Base-by-base conservation (phyloP, 2,113 vertebrate species). In the Amphiprion ocellaris region DNA sequence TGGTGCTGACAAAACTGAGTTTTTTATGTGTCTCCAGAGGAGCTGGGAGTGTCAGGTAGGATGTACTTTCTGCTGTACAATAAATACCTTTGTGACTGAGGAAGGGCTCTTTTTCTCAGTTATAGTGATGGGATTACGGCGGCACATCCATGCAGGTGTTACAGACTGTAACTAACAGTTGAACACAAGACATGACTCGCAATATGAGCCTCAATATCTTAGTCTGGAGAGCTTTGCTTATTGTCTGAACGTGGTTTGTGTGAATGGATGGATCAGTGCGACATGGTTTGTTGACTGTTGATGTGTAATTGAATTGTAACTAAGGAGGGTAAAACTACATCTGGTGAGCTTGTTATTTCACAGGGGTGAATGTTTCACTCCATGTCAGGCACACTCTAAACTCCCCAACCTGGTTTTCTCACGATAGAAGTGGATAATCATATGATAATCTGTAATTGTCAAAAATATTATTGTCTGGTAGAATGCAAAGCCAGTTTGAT, bases 241-340 rank as follows among this genome's bases (percentile, higher is more conserved):
- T 24, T 61, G 77, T 67, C 65, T 73, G 37, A 67, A 46, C 56
- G 44, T 23, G 39, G 11, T 17, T n/a, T 55, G 33, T 63, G 65
- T 77, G 56, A 78, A 81, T 65, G 65, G 14, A 19, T 59, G 62
- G 44, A 56, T 70, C 19, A 33, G 41, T 54, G 19, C 12, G 24
- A 28, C 54, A 37, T 12, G 58, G 28, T 68, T 67, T 49, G 44
- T 19, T 65, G 39, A 70, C 59, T 49, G 44, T 16, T 61, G 39
- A 70, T 64, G 39, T 65, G 49, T 80, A 69, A 87, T 82, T 60
- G 65, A 69, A 64, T 66, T 64, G 17, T n/a, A 39, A 41, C 39
- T 8, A 24, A 56, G 33, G 28, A 62, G 39, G 79, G 53, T 61
- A 41, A 64, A 44, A 44, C 73, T 44, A 61, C 46, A 49, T 77